Evolutionary conservation across 2,888 invertebrate genomes (phyloP).

Genomic region (Brenthis hecate): DNA sequence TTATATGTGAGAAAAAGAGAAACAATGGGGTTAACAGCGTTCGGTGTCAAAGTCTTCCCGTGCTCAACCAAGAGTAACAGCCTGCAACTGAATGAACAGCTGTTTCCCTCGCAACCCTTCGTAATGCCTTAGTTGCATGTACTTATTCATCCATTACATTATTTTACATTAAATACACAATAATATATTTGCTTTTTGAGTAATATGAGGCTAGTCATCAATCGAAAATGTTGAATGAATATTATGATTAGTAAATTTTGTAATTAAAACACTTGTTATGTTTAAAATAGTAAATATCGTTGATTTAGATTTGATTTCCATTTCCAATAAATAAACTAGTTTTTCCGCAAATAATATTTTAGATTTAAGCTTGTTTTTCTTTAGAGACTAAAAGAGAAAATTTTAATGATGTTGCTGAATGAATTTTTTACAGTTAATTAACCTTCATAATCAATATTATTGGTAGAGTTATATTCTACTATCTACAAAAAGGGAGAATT

Average conservation of each 20-base stretch:
- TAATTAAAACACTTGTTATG: no score
- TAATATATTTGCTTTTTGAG: not conserved
- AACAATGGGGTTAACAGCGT: conserved; percentile 61
- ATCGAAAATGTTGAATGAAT: no score
- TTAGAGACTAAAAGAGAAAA: not conserved
- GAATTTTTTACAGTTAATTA: conserved; percentile 16
- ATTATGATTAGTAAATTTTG: no score
- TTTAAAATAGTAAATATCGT: no score
- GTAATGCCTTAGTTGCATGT: conserved; percentile 5
- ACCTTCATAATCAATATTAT: conserved; percentile 16
- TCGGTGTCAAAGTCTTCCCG: conserved; percentile 63
- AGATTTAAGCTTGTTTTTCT: no score
- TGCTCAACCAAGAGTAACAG: conserved; percentile 75
- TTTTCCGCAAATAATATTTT: no score
- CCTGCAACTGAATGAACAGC: conserved; percentile 66
- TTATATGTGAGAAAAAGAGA: conserved; percentile 55
- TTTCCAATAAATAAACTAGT: no score
- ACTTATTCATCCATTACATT: not conserved
- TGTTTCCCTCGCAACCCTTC: conserved; percentile 53
- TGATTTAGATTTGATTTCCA: no score
- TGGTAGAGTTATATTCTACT: conserved; percentile 2
- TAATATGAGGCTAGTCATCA: not conserved
- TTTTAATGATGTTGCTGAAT: conserved; percentile 6
- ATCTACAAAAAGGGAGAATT: no score
- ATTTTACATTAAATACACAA: not conserved